A percentile compares a stretch with the other conserved stretches of the same genome.
Evolutionary conservation across 2,888 invertebrate species (phyloP).

Genomic region (Trypoxylon attenuatum): DNA sequence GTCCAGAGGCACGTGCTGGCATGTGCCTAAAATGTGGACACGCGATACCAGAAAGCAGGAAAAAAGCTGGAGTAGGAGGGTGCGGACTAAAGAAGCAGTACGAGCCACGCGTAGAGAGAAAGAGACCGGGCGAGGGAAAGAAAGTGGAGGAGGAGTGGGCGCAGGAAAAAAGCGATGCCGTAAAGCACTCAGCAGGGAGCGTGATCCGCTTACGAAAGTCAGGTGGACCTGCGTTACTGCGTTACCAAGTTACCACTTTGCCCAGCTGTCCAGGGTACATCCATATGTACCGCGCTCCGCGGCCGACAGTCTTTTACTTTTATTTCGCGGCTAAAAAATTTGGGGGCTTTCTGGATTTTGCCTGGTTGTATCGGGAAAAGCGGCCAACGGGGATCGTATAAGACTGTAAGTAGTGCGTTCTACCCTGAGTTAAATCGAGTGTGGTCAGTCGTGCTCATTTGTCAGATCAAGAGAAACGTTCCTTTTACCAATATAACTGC

Average conservation of each 20-base stretch:
- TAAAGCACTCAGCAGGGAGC: constrained; percentile 73
- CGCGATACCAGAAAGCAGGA: too few species aligned
- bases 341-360: background rate
- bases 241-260: constrained; percentile 57
- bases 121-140: constrained; percentile 29
- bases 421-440: too few species aligned
- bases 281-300: constrained; percentile 15
- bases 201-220: constrained; percentile 73
- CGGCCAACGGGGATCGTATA: too few species aligned
- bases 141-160: constrained; percentile 34
- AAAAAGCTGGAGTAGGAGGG: background rate
- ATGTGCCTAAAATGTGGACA: too few species aligned
- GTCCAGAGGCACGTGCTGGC: too few species aligned
- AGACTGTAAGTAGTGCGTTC: too few species aligned
- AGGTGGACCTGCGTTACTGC: constrained; percentile 54
- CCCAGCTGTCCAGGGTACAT: constrained; percentile 38
- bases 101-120: constrained; percentile 31
- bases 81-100: background rate
- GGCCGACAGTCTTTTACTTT: constrained; percentile 36
- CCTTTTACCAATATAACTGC: too few species aligned
- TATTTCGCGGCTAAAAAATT: constrained; percentile 22
- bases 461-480: too few species aligned
- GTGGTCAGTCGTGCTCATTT: too few species aligned
- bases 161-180: constrained; percentile 68
- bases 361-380: background rate